A percentile compares a stretch with the other conserved stretches of the same genome.
phyloP scores from a whole-genome alignment of 2,113 vertebrate genomes.

The Apodemus speciosus region DNA sequence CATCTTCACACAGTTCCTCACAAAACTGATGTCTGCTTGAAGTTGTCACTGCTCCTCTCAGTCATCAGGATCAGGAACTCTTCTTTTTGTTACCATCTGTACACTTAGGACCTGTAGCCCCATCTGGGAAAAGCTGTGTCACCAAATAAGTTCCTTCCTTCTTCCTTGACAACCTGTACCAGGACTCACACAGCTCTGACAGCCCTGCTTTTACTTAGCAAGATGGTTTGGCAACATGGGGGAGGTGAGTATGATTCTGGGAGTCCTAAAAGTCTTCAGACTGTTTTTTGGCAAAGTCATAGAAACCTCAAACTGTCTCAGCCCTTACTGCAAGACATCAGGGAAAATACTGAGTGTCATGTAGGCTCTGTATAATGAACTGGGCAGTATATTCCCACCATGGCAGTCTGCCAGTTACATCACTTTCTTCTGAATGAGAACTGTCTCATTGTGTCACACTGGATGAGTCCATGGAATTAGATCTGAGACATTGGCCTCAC shows the following conservation, averaged over 20 bases:
- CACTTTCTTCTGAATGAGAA: slow-evolving; percentile 23
- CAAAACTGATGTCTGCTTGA: slow-evolving; percentile 30
- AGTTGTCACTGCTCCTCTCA: background rate
- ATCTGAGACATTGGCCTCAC: background rate
- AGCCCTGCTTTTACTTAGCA: background rate
- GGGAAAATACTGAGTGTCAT: background rate
- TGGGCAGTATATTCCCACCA: background rate
- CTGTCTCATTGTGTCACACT: background rate
- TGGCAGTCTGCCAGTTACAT: background rate
- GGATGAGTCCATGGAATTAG: background rate
- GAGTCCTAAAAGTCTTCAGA: background rate
- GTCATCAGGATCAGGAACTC: slow-evolving; percentile 6
- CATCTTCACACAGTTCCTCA: background rate
- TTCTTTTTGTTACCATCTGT: background rate
- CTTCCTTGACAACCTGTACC: background rate
- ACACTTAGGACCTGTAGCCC: slow-evolving; percentile 1
- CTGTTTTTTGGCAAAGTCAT: background rate
- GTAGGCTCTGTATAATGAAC: background rate
- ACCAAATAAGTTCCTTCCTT: background rate
- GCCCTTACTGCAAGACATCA: background rate
- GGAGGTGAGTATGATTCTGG: background rate
- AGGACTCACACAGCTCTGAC: background rate
- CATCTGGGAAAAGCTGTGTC: background rate
- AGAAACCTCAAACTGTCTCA: background rate
- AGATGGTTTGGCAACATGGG: background rate